These are phyloP conservation scores for Lamprologus callipterus DNA, from an alignment of 2,113 vertebrate species.

Conservation along the genomic window DNA sequence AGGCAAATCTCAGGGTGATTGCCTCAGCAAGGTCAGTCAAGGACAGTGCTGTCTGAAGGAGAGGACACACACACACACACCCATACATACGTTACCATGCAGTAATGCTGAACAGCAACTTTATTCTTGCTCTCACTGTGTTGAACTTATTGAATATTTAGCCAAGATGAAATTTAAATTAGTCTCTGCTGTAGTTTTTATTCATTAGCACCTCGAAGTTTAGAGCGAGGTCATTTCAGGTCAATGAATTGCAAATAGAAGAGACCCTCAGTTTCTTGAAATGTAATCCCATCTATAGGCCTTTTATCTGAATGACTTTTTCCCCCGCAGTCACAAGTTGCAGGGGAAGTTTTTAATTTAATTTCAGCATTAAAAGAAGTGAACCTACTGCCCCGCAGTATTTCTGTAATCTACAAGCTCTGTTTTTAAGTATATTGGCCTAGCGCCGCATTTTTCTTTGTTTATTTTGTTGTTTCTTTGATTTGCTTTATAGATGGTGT, in stretches of 20 bases:
- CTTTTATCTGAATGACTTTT: background rate
- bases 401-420: background rate
- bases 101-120: slow-evolving; percentile 1
- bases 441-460: background rate
- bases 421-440: background rate
- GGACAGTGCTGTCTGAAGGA: background rate
- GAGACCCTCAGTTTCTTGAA: background rate
- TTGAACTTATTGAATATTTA: slow-evolving; percentile 12
- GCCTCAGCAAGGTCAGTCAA: slow-evolving; percentile 40
- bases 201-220: slow-evolving; percentile 20
- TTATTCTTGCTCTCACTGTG: background rate
- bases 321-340: background rate
- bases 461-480: background rate
- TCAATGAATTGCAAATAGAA: slow-evolving; percentile 12
- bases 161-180: slow-evolving; percentile 10
- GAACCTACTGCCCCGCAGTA: background rate
- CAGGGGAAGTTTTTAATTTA: background rate
- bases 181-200: background rate
- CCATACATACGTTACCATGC: background rate
- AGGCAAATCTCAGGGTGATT: background rate
- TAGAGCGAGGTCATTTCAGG: background rate
- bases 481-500: background rate
- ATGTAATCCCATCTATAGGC: background rate
- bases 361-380: background rate
- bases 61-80: background rate